Percentiles rank a stretch among this genome's conserved stretches.
Evolutionary conservation across 2,797 vertebrate species (phyloP).

Genomic region (Eutrigla gurnardus): DNA sequence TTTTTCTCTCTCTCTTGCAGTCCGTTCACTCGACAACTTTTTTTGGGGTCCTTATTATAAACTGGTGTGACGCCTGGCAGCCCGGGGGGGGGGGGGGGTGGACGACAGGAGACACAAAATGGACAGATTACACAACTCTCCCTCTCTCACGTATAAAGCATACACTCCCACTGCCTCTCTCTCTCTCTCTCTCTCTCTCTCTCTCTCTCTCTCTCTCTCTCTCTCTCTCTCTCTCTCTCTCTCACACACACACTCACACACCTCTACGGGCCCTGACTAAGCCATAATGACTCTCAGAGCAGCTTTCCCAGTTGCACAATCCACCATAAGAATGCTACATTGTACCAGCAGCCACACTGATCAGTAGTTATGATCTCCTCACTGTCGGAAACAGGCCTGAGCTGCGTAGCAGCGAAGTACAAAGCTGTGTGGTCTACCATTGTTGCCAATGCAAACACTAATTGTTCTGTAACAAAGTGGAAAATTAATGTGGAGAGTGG

Average conservation of each 20-base stretch:
- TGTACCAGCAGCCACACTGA: conserved; percentile 67
- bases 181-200: conserved; percentile 4
- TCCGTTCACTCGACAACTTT: conserved; percentile 74
- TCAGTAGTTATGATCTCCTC: conserved; percentile 68
- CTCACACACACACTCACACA: conserved; percentile 12
- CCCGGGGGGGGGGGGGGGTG: conserved; percentile 27
- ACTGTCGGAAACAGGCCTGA: conserved; percentile 56
- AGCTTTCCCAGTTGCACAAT: conserved; percentile 75
- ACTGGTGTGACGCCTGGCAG: conserved; percentile 76
- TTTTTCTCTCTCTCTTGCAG: conserved; percentile 40
- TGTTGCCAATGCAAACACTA: conserved; percentile 50
- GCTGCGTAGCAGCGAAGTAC: conserved; percentile 52
- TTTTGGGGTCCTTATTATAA: conserved; percentile 77
- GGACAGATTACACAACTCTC: conserved; percentile 76
- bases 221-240: not conserved
- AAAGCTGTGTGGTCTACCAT: conserved; percentile 25
- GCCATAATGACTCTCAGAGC: conserved; percentile 74
- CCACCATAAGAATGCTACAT: conserved; percentile 67
- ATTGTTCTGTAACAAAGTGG: conserved; percentile 35
- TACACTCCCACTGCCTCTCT: conserved; percentile 21
- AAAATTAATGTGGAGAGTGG: conserved; percentile 9
- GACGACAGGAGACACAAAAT: conserved; percentile 61
- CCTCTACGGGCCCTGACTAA: conserved; percentile 63
- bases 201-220: not conserved
- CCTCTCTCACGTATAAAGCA: conserved; percentile 23